Conservation (phyloP, 2,113 vertebrate species). For the Peromyscus maniculatus region DNA sequence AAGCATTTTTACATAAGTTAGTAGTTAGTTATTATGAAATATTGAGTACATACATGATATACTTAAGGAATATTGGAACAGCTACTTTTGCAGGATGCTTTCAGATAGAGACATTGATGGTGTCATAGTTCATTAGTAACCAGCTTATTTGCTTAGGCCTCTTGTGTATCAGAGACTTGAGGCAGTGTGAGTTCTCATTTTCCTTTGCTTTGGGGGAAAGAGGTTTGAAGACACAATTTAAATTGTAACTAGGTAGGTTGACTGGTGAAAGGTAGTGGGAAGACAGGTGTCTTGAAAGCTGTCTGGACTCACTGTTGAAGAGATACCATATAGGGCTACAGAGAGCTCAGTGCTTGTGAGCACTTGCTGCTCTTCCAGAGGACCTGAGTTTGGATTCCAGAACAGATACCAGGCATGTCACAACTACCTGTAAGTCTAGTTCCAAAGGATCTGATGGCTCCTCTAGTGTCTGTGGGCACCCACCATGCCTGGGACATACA, state of each 20-base stretch:
- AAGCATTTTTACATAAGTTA: slow-evolving; percentile 29
- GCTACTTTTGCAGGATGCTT: not conserved
- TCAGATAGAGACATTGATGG: not conserved
- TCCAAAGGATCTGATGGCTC: not conserved
- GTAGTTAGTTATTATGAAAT: slow-evolving; percentile 45
- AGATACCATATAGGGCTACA: not conserved
- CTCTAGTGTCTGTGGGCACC: not conserved
- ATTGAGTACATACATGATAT: not conserved
- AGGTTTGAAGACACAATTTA: slow-evolving; percentile 45
- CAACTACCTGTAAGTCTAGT: not conserved
- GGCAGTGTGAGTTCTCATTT: slow-evolving; percentile 57
- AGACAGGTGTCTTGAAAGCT: not conserved
- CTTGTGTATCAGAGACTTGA: slow-evolving; percentile 9
- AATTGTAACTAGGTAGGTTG: not conserved
- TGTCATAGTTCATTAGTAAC: slow-evolving; percentile 22
- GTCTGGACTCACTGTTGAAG: not conserved
- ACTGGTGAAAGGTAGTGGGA: not conserved
- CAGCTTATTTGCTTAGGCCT: slow-evolving; percentile 44
- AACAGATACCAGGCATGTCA: not conserved
- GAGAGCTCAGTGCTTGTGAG: not conserved
- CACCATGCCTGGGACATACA: too few species aligned
- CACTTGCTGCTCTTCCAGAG: not conserved
- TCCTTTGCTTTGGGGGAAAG: not conserved
- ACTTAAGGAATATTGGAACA: slow-evolving; percentile 2
- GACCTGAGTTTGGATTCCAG: not conserved